Percentiles rank a stretch among this genome's conserved stretches.
phyloP scores from a whole-genome alignment of 2,888 invertebrate genomes.

The Macropis europaea region DNA sequence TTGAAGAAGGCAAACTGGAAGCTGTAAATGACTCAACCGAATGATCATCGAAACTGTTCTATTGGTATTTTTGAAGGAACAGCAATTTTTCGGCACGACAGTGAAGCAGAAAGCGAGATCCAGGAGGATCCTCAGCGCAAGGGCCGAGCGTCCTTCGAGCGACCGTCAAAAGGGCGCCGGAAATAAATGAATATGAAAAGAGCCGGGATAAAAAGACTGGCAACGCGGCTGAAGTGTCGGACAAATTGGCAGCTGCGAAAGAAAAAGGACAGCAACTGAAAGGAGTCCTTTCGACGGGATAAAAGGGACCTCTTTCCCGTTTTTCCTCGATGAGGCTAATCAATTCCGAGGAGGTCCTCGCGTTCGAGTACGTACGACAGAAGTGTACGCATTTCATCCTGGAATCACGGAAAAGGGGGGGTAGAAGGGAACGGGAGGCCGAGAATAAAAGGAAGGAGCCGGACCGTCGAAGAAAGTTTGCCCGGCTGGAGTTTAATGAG shows the following conservation, averaged over 20 bases:
- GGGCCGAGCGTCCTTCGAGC: neutral
- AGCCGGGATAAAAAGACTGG: slow-evolving; percentile 5
- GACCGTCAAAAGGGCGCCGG: slow-evolving; percentile 25
- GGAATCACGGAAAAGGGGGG: neutral
- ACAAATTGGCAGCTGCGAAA: slow-evolving; percentile 49
- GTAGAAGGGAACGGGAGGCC: neutral
- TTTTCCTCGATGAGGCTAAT: slow-evolving; percentile 56
- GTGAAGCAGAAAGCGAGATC: neutral
- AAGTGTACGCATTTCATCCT: slow-evolving; percentile 11
- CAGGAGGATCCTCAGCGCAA: slow-evolving; percentile 16
- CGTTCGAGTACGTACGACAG: slow-evolving; percentile 4
- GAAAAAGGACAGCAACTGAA: neutral
- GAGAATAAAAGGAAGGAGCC: neutral
- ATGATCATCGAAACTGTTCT: too few species aligned
- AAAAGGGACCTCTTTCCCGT: slow-evolving; percentile 36
- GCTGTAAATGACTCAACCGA: too few species aligned
- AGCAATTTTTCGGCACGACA: too few species aligned
- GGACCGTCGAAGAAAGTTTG: slow-evolving; percentile 22
- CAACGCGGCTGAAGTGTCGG: slow-evolving; percentile 23
- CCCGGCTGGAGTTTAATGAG: slow-evolving; percentile 35
- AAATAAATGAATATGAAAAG: slow-evolving; percentile 45
- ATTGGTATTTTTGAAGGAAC: too few species aligned
- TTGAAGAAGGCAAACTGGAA: too few species aligned
- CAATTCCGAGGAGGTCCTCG: slow-evolving; percentile 52
- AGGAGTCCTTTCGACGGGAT: slow-evolving; percentile 20